Evolutionary conservation across 2,888 invertebrate genomes (phyloP), one percentile per base, ranked within the genome.

Genomic region (Drosophila melanosoma): DNA sequence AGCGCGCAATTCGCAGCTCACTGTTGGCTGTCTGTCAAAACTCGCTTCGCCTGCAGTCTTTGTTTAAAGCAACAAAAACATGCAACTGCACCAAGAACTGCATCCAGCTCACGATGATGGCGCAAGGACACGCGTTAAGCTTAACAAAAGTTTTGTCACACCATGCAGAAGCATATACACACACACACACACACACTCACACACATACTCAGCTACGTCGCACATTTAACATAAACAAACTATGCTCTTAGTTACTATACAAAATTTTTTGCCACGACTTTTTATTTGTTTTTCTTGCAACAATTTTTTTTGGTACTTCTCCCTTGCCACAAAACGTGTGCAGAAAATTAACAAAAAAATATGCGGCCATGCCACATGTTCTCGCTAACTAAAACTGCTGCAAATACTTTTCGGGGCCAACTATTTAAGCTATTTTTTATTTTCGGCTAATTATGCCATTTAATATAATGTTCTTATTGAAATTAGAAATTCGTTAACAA

Each of bases 171-270:
- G 68, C 71, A 51, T 48, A 60, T 49, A 53, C 57, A 42, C 64
- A 52, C 65, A 66, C 66, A 49, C 59, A 60, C 70, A 45, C 76
- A 17, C 66, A 26, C 72, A 52, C 35, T 33, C 23, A 35, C 52
- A 23, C 56, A 65, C 69, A 65, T 33, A 51, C 62, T 26, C 74
- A 65, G 52, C 45, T 72, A 65, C 48, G 57, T 53, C 57, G 66
- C 58, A 66, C 72, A 69, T 79, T 79, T 76, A 86, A 83, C 81
- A 82, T 86, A 86, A 88, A 88, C 87, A 78, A 86, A 76, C 79
- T 81, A 56, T 70, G 42, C 38, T 67, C 38, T 62, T 69, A 77
- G 78, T 72, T 72, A 53, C 68, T 51, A 33, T 38, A 65, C 35
- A 32, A 40, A 33, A 59, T 60, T 62, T 48, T 33, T 56, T 36